Evolutionary conservation across 2,113 vertebrate genomes (phyloP).

Genomic region (Anhinga anhinga): DNA sequence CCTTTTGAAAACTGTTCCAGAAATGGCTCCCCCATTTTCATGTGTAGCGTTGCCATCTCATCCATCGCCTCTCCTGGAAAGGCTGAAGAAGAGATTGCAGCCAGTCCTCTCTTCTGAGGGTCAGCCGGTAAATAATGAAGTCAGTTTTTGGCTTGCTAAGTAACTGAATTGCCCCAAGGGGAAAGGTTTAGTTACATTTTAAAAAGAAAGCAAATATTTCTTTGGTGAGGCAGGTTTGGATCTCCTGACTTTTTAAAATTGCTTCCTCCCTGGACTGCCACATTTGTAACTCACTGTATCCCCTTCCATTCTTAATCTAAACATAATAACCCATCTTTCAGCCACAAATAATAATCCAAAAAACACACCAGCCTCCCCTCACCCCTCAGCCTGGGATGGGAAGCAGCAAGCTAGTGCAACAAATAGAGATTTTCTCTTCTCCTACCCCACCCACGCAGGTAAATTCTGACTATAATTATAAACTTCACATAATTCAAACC

Average conservation of each 20-base stretch:
- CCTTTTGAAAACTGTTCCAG: not conserved
- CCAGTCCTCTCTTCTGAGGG: not conserved
- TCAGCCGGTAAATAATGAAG: not conserved
- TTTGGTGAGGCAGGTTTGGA: slow-evolving; percentile 44
- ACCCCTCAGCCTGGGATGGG: not conserved
- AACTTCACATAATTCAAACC: not conserved
- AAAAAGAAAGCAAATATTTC: slow-evolving; percentile 49
- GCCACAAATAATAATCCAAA: slow-evolving; percentile 8
- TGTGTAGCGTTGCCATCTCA: not conserved
- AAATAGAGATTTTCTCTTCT: not conserved
- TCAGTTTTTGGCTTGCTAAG: slow-evolving; percentile 13
- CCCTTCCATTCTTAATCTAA: slow-evolving; percentile 42
- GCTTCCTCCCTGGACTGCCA: slow-evolving; percentile 32
- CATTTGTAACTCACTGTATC: slow-evolving; percentile 54
- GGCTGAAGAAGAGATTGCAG: not conserved
- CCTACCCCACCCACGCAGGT: not conserved
- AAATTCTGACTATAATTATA: not conserved
- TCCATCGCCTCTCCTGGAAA: not conserved
- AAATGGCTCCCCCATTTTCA: not conserved
- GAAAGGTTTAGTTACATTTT: slow-evolving; percentile 32
- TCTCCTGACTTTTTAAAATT: slow-evolving; percentile 38
- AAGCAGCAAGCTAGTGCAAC: not conserved
- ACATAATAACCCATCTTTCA: not conserved
- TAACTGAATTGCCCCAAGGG: not conserved
- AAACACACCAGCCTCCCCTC: not conserved